Evolutionary conservation across 2,797 vertebrate species (phyloP).

Genomic region (Sebastes hubbsi): DNA sequence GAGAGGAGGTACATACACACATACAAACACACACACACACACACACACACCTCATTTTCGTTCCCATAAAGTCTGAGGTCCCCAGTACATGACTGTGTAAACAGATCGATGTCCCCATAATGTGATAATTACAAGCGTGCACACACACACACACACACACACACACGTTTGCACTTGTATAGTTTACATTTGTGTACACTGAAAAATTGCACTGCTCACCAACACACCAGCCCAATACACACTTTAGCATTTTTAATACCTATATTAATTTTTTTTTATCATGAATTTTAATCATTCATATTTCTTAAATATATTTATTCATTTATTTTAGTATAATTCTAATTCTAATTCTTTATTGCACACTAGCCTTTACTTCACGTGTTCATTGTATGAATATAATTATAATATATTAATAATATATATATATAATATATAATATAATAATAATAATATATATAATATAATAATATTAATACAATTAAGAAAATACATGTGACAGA

Average conservation of each 20-base stretch:
- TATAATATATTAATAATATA: no score
- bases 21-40: neutral
- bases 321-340: neutral
- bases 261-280: neutral
- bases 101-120: no score
- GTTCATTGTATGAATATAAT: neutral
- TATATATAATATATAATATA: no score
- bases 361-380: neutral
- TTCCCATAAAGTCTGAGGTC: no score
- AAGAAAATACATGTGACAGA: no score
- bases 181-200: neutral
- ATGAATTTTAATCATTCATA: neutral
- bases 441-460: no score
- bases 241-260: neutral
- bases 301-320: neutral
- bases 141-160: neutral
- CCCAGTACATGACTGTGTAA: no score
- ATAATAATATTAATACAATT: no score
- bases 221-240: neutral
- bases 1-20: slow-evolving; percentile 69
- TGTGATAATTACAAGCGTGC: no score
- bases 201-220: neutral
- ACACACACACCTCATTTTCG: neutral
- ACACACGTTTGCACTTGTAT: neutral
- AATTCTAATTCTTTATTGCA: neutral